phyloP scores from a whole-genome alignment of 2,888 invertebrate species.

The Diachrysia chrysitis region DNA sequence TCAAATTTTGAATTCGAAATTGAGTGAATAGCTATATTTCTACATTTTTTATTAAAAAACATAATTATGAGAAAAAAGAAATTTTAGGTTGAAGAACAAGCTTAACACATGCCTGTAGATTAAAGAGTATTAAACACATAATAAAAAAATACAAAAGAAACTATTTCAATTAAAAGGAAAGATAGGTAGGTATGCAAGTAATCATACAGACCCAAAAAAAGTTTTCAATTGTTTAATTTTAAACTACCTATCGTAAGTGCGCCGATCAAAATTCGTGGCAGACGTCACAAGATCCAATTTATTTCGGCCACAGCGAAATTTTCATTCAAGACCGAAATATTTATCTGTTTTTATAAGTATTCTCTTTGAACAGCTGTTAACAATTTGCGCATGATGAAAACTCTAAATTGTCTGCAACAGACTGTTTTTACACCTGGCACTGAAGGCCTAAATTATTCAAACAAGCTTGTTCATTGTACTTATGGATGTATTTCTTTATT shows the following conservation, averaged over 20 bases:
- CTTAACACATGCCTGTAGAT: too few species aligned
- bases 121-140: too few species aligned
- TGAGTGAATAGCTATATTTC: too few species aligned
- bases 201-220: neutral
- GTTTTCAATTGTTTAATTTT: neutral
- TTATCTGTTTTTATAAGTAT: slow-evolving; percentile 33
- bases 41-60: too few species aligned
- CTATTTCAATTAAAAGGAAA: too few species aligned
- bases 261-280: slow-evolving; percentile 13
- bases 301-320: slow-evolving; percentile 34
- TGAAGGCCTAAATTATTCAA: slow-evolving; percentile 50
- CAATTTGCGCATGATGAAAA: slow-evolving; percentile 22
- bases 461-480: slow-evolving; percentile 33
- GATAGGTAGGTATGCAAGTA: too few species aligned
- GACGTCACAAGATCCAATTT: slow-evolving; percentile 18
- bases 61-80: too few species aligned
- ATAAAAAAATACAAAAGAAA: too few species aligned
- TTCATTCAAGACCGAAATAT: slow-evolving; percentile 40
- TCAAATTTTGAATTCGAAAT: too few species aligned
- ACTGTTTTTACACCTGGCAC: slow-evolving; percentile 27
- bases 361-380: slow-evolving; percentile 49
- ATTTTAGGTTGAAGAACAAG: too few species aligned
- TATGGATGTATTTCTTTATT: slow-evolving; percentile 32
- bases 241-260: slow-evolving; percentile 2
- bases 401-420: slow-evolving; percentile 30